phyloP scores from a whole-genome alignment of 2,113 vertebrate species.

The Gorsachius goisagi region DNA sequence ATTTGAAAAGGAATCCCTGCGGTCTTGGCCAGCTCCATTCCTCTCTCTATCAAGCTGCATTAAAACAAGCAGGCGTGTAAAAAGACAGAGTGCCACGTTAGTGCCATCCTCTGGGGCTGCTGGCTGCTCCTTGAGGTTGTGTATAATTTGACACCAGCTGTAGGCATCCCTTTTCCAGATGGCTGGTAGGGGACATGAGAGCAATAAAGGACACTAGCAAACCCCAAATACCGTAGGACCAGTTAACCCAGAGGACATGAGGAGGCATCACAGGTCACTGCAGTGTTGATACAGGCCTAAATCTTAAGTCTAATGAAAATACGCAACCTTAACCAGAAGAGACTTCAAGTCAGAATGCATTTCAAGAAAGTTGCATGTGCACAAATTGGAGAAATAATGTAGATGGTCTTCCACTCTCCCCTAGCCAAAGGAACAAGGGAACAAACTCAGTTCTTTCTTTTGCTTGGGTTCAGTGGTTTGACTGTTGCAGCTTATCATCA shows the following conservation, averaged over 20 bases:
- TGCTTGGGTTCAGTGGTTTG: not conserved
- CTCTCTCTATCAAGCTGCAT: not conserved
- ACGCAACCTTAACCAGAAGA: not conserved
- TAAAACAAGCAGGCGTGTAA: slow-evolving; percentile 14
- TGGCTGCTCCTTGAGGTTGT: not conserved
- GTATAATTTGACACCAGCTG: not conserved
- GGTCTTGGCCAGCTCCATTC: not conserved
- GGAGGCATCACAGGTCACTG: not conserved
- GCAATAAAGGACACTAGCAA: not conserved
- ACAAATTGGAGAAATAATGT: not conserved
- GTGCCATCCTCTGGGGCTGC: not conserved
- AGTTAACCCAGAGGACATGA: not conserved
- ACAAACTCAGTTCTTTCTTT: not conserved
- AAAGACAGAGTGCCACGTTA: not conserved
- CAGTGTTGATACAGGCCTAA: not conserved
- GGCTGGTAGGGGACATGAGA: not conserved
- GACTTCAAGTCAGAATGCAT: not conserved
- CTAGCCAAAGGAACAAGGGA: not conserved
- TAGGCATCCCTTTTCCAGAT: not conserved
- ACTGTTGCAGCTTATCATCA: not conserved
- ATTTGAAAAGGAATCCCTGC: slow-evolving; percentile 35
- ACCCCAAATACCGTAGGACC: not conserved
- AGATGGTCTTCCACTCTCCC: not conserved
- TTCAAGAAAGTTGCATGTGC: not conserved
- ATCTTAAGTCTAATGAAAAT: not conserved